Evolutionary conservation across 1,140 invertebrate genomes (phyloP).

Genomic region (Hetaerina americana): DNA sequence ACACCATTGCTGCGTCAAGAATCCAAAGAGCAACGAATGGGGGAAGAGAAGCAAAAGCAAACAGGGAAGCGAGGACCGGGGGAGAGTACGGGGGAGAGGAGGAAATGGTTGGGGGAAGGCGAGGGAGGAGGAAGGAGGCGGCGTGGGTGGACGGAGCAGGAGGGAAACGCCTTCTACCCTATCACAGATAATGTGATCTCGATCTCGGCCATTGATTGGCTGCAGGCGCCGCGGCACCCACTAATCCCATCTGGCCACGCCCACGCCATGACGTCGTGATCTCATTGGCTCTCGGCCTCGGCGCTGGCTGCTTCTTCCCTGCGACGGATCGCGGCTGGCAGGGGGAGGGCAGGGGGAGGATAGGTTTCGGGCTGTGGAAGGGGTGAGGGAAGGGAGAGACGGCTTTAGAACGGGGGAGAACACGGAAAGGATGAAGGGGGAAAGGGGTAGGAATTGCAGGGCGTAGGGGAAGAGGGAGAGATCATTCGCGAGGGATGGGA

Average conservation of each 20-base stretch:
- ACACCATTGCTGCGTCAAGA: neutral
- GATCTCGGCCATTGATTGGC: neutral
- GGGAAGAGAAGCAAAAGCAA: neutral
- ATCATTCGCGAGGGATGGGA: too few species aligned
- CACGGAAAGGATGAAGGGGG: neutral
- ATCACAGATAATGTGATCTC: neutral
- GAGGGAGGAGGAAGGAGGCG: neutral
- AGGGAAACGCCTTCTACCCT: neutral
- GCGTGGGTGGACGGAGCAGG: neutral
- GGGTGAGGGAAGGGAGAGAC: neutral
- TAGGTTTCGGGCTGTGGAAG: neutral
- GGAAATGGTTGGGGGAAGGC: neutral
- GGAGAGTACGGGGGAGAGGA: neutral
- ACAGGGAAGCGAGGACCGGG: neutral
- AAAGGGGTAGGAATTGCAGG: neutral
- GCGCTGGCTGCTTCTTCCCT: neutral
- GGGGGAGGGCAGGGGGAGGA: neutral
- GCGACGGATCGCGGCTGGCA: neutral
- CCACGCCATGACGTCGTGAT: neutral
- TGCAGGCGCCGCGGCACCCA: neutral
- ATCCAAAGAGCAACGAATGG: neutral
- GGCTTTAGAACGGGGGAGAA: neutral
- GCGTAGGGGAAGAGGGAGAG: neutral
- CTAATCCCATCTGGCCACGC: neutral
- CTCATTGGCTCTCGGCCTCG: neutral